phyloP scores from a whole-genome alignment of 2,888 invertebrate genomes.

The Saturnia pavonia region DNA sequence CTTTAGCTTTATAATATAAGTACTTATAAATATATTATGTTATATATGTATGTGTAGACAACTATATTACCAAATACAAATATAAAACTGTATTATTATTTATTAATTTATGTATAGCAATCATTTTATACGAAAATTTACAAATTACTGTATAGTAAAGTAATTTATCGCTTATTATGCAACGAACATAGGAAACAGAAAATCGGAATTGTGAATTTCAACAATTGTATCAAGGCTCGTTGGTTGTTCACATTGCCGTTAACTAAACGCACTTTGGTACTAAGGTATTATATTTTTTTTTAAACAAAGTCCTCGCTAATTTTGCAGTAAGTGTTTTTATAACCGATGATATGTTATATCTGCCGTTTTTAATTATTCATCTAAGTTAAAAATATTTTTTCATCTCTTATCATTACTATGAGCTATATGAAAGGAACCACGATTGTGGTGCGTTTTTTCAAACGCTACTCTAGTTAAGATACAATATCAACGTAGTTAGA shows the following conservation, averaged over 20 bases:
- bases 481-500: too few relatives aligned
- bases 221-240: constrained; percentile 53
- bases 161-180: constrained; percentile 8
- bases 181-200: constrained; percentile 38
- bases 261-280: background rate
- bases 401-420: too few relatives aligned
- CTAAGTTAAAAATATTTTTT: too few relatives aligned
- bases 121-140: background rate
- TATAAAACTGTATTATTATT: background rate
- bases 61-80: background rate
- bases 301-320: background rate
- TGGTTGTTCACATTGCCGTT: constrained; percentile 32
- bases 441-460: too few relatives aligned
- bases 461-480: too few relatives aligned
- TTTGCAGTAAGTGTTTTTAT: background rate
- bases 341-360: too few relatives aligned
- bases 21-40: too few relatives aligned
- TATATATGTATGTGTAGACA: background rate
- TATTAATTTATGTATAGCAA: background rate
- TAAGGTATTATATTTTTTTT: background rate
- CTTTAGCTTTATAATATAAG: too few relatives aligned
- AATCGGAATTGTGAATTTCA: constrained; percentile 49
- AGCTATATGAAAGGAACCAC: too few relatives aligned
- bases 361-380: too few relatives aligned
- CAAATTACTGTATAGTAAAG: background rate